Base-by-base conservation (phyloP, 2,113 vertebrate species). In the Rhineura floridana region DNA sequence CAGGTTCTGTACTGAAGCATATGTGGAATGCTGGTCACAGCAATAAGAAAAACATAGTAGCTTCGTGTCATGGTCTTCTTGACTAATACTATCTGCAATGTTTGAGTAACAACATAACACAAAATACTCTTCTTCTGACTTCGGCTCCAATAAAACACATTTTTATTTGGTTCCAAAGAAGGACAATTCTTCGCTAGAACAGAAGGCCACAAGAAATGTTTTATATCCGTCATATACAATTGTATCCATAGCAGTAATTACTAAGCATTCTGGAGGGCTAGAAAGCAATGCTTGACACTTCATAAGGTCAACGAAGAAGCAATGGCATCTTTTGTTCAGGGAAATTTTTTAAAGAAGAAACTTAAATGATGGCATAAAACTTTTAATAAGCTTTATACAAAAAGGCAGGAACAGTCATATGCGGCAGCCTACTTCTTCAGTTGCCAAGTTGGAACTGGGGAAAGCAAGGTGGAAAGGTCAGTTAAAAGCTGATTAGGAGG, bases 291-390 rank as follows among this genome's bases (percentile, higher is more conserved):
- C 25, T n/a, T 87, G 39, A 36, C 12, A 91, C 9, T 69, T 8
- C 81, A 0, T 63, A 72, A 7, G 5, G 3, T 12, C 23, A 89
- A 81, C 62, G 75, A 80, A 78, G 87, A 89, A 89, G 42, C 46
- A 92, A 85, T 33, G 36, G 23, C 13, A 55, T 85, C 59, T 46
- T 83, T 92, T 82, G 93, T 85, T 88, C 78, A 86, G 30, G 87
- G 0, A 63, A 15, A 50, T 90, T n/a, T n/a, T n/a, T n/a, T n/a
- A n/a, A n/a, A n/a, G n/a, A n/a, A n/a, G n/a, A n/a, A n/a, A n/a
- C n/a, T n/a, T n/a, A n/a, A n/a, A n/a, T n/a, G n/a, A n/a, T n/a
- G n/a, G n/a, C n/a, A n/a, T n/a, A n/a, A n/a, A n/a, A n/a, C n/a
- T n/a, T n/a, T n/a, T n/a, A n/a, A n/a, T n/a, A 59, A 59, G 55